Percentiles rank a stretch among this genome's conserved stretches.
phyloP scores from a whole-genome alignment of 2,888 invertebrate species.

The Melanargia galathea region DNA sequence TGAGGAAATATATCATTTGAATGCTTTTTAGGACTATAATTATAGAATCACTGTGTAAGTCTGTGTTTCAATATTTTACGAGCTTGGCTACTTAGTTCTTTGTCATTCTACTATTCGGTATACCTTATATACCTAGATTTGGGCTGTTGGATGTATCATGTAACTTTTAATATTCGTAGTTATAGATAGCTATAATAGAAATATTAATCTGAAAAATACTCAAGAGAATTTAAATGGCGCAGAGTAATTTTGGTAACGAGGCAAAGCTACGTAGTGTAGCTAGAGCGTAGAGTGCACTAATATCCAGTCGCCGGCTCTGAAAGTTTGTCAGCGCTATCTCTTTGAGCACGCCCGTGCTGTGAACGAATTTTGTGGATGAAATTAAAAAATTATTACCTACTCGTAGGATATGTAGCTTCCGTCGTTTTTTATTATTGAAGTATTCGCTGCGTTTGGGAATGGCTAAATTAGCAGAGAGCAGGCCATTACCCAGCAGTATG shows the following conservation, averaged over 20 bases:
- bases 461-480: too few species aligned
- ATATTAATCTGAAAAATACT: background rate
- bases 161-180: too few species aligned
- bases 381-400: constrained; percentile 5
- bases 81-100: too few species aligned
- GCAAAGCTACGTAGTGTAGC: background rate
- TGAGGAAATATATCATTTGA: too few species aligned
- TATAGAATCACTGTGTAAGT: too few species aligned
- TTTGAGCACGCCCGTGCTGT: constrained; percentile 15
- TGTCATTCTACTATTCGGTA: too few species aligned
- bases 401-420: background rate
- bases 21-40: too few species aligned
- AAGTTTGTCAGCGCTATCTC: constrained; percentile 42
- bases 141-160: too few species aligned
- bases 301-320: constrained; percentile 41
- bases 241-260: constrained; percentile 12
- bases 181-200: background rate
- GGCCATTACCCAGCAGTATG: too few species aligned
- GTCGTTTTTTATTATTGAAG: background rate
- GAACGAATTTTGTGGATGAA: constrained; percentile 18
- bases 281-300: constrained; percentile 7
- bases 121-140: too few species aligned
- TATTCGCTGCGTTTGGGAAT: background rate
- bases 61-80: too few species aligned
- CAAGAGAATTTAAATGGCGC: background rate